These are phyloP conservation scores for Alviniconcha marisindica DNA, from an alignment of 1,140 invertebrate species.

Conservation along the genomic window DNA sequence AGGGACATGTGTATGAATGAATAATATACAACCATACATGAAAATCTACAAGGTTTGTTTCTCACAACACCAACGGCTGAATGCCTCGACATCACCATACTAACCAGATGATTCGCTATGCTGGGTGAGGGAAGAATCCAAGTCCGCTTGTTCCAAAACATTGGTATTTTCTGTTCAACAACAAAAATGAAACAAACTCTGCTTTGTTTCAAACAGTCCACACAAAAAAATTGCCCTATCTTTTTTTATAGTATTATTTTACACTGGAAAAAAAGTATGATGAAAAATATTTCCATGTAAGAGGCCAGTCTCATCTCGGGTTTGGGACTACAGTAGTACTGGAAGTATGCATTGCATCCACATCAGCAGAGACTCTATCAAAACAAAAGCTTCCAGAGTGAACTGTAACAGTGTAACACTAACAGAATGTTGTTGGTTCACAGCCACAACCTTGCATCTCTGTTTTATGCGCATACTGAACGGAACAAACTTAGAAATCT, in stretches of 20 bases:
- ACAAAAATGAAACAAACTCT: slow-evolving; percentile 5
- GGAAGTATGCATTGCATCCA: no score
- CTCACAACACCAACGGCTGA: slow-evolving; percentile 50
- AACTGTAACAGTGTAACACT: no score
- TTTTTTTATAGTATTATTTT: not conserved
- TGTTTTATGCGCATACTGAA: no score
- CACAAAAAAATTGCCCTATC: not conserved
- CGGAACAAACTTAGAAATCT: no score
- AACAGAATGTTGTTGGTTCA: no score
- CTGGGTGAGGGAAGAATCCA: slow-evolving; percentile 12
- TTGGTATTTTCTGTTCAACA: slow-evolving; percentile 12
- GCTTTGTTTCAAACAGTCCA: not conserved
- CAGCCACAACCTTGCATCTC: no score
- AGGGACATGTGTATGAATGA: no score
- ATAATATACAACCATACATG: no score
- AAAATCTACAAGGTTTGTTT: no score
- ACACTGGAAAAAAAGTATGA: not conserved
- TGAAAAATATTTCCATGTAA: not conserved
- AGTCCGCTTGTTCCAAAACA: slow-evolving; percentile 19
- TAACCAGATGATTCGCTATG: slow-evolving; percentile 31
- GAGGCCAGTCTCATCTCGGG: not conserved
- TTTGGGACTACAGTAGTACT: no score
- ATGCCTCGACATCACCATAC: not conserved
- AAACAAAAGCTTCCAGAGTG: no score
- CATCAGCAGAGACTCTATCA: no score